These are phyloP conservation scores for Apoda limacodes DNA, from an alignment of 2,888 invertebrate species.

Conservation along the genomic window DNA sequence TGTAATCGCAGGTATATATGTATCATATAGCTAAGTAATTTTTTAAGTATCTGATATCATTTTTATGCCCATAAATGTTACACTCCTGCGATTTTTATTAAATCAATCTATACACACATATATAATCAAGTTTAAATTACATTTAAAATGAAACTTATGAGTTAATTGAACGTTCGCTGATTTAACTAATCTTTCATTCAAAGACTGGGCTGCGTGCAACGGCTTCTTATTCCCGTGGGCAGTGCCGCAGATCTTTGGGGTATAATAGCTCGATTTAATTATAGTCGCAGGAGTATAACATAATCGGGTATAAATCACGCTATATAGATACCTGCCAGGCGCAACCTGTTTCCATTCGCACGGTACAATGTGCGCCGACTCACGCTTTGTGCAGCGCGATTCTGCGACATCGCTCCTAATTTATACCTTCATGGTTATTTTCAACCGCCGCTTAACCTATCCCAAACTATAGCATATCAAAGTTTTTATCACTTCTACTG, in stretches of 20 bases:
- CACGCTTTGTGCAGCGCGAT: conserved; percentile 40
- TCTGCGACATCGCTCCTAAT: conserved; percentile 44
- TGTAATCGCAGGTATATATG: too few species aligned
- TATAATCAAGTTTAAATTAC: too few species aligned
- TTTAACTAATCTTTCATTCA: too few species aligned
- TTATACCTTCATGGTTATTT: conserved; percentile 65
- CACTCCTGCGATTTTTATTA: too few species aligned
- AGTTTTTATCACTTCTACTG: conserved; percentile 39
- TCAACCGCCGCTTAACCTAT: conserved; percentile 41
- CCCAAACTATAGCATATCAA: conserved; percentile 38
- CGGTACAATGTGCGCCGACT: conserved; percentile 42
- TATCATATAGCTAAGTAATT: too few species aligned
- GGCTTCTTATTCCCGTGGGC: too few species aligned
- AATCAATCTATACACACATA: too few species aligned
- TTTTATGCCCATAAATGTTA: too few species aligned
- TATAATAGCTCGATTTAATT: conserved; percentile 63
- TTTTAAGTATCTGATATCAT: too few species aligned
- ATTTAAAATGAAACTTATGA: too few species aligned
- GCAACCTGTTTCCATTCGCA: conserved; percentile 68
- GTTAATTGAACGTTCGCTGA: too few species aligned
- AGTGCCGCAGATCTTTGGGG: conserved; percentile 53
- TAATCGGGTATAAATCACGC: conserved; percentile 63
- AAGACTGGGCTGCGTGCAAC: too few species aligned
- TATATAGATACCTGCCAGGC: conserved; percentile 62
- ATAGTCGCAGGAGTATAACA: conserved; percentile 51